Base-by-base conservation (phyloP, 2,113 vertebrate species). In the Callaeas wilsoni region DNA sequence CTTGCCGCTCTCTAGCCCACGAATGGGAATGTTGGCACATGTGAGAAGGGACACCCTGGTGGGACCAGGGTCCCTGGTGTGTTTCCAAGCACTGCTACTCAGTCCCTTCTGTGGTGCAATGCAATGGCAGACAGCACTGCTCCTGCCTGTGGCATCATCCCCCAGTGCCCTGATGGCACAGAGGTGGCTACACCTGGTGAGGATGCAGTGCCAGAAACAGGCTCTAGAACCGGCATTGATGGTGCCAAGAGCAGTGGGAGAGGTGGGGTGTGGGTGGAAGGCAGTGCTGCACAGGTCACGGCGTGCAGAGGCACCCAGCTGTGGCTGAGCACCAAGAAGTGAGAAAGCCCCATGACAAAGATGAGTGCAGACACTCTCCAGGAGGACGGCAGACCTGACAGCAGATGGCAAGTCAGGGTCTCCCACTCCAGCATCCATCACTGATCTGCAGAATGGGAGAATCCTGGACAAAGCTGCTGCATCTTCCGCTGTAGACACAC, bases 201-300 rank as follows among this genome's bases (percentile, higher is more conserved):
- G 42, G 69, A 74, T 2, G 9, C 18, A 32, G 37, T 1, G 1
- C 52, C 2, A 21, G 42, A 57, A 76, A 55, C 22, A 79, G 52
- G 27, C 68, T 86, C 77, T 25, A 29, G 85, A 65, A 41, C 29
- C 0, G 1, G 37, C 27, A 65, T 9, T 0, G 0, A 1, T 16
- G 42, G 42, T 74, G 56, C 60, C 0, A 0, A 42, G 37, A 37
- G 3, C 68, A 49, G 11, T 1, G 14, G 42, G 59, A 85, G 50
- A 73, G 16, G 37, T 7, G 22, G 33, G 55, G 20, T 5, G 1
- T 0, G 0, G 53, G 12, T 1, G 2, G 53, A 55, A 52, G 60
- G 8, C 27, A 42, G 52, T 16, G 57, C 57, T 46, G 55, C 68
- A 39, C 39, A 50, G 69, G 69, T 67, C 49, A 77, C 0, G 2